Evolutionary conservation across 2,797 vertebrate species (phyloP).

Genomic region (Leuciscus waleckii): DNA sequence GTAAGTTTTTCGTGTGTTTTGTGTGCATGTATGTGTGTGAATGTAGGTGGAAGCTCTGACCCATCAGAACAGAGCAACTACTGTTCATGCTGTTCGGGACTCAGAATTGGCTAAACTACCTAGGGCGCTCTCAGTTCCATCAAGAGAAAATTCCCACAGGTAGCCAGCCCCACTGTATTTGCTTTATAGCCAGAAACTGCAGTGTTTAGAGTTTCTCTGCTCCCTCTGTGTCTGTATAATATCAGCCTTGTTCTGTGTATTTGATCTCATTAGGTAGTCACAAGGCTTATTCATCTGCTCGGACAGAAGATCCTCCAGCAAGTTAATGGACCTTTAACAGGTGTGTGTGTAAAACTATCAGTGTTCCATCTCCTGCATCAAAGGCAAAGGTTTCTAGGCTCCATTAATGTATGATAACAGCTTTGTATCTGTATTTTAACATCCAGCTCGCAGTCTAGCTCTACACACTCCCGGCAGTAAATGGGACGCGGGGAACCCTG

Average conservation of each 20-base stretch:
- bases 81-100: slow-evolving; percentile 92
- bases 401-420: background rate
- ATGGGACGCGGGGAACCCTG: slow-evolving; percentile 82
- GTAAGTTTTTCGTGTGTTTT: too few species aligned
- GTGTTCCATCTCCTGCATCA: background rate
- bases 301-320: slow-evolving; percentile 96
- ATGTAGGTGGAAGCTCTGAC: slow-evolving; percentile 92
- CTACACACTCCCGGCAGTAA: slow-evolving; percentile 76
- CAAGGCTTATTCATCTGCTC: slow-evolving; percentile 91
- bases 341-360: slow-evolving; percentile 61
- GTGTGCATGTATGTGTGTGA: background rate
- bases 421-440: slow-evolving; percentile 2
- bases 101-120: slow-evolving; percentile 97
- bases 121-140: slow-evolving; percentile 90
- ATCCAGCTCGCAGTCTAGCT: slow-evolving; percentile 78
- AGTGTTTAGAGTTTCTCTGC: background rate
- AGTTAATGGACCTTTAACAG: slow-evolving; percentile 83
- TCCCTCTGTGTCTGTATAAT: background rate
- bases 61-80: slow-evolving; percentile 91
- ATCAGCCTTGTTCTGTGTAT: slow-evolving; percentile 11
- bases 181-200: background rate
- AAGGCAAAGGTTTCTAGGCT: slow-evolving; percentile 2
- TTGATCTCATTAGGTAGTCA: slow-evolving; percentile 86
- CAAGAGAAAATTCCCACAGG: slow-evolving; percentile 95
- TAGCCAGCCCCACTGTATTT: slow-evolving; percentile 53